These are phyloP conservation scores for Calliopsis andreniformis DNA, from an alignment of 1,140 invertebrate species.

Conservation along the genomic window DNA sequence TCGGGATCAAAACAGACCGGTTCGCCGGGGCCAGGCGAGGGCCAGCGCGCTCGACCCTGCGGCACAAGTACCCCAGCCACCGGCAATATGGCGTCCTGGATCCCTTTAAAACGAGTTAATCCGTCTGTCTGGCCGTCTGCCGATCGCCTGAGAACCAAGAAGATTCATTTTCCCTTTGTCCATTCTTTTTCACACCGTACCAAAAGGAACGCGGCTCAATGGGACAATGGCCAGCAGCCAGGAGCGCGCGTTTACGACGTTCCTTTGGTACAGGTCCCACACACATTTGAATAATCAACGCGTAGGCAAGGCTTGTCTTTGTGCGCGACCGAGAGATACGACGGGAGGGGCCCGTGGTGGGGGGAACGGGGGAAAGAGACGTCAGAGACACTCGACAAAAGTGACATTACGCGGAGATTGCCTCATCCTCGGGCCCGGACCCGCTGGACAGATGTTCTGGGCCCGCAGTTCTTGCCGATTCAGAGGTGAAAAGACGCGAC, in stretches of 20 bases:
- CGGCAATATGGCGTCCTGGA: conserved; percentile 60
- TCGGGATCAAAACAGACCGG: conserved; percentile 63
- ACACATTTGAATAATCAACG: conserved; percentile 51
- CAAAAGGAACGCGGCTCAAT: conserved; percentile 63
- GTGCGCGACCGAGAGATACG: background rate
- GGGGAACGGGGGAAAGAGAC: conserved; percentile 5
- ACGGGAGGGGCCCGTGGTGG: too few relatives aligned
- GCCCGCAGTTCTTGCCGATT: conserved; percentile 39
- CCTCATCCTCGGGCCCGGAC: conserved; percentile 38
- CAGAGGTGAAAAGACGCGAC: conserved; percentile 29
- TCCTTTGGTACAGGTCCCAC: conserved; percentile 53
- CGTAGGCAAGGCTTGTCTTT: conserved; percentile 8
- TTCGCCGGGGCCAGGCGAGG: conserved; percentile 8
- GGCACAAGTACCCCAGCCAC: conserved; percentile 4
- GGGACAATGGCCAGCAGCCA: conserved; percentile 58
- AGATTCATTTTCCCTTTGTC: conserved; percentile 76
- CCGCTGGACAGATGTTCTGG: conserved; percentile 55
- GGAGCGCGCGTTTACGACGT: conserved; percentile 42
- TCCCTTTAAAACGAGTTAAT: conserved; percentile 75
- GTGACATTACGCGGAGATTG: conserved; percentile 50
- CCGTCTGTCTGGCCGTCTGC: conserved; percentile 71
- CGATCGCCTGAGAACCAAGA: conserved; percentile 73
- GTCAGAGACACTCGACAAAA: conserved; percentile 31
- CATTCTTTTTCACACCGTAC: conserved; percentile 74
- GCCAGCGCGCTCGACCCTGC: background rate